These are phyloP conservation scores for Phaethon lepturus DNA, from an alignment of 2,113 vertebrate genomes.

Conservation along the genomic window DNA sequence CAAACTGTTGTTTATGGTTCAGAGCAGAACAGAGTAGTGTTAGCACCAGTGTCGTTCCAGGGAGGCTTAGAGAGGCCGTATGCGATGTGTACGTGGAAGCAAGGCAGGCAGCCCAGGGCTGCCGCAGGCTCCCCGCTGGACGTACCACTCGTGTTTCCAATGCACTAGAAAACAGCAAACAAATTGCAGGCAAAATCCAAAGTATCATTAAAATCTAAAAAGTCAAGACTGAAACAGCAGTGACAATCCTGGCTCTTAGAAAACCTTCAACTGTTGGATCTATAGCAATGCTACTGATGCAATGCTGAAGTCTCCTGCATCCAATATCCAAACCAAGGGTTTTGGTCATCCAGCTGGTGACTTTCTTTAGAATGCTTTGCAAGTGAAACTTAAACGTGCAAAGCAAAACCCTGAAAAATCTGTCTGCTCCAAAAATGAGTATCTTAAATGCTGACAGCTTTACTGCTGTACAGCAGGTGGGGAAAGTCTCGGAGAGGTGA, in stretches of 20 bases:
- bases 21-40: not conserved
- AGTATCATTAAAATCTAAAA: not conserved
- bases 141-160: not conserved
- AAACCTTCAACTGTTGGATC: not conserved
- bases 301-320: not conserved
- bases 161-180: not conserved
- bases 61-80: not conserved
- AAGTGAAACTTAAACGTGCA: not conserved
- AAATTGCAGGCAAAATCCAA: not conserved
- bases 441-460: not conserved
- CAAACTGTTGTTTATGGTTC: not conserved
- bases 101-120: not conserved
- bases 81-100: not conserved
- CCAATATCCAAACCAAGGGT: rapidly evolving
- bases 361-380: not conserved
- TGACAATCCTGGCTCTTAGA: not conserved
- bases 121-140: not conserved
- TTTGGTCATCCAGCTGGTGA: not conserved
- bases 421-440: not conserved
- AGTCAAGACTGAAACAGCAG: not conserved
- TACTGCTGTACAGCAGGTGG: not conserved
- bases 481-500: not conserved
- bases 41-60: not conserved
- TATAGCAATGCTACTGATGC: not conserved
- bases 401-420: not conserved